A percentile compares a stretch with the other conserved stretches of the same genome.
Conservation (phyloP, 1,140 invertebrate species). For the Gonatopus flavifemur region DNA sequence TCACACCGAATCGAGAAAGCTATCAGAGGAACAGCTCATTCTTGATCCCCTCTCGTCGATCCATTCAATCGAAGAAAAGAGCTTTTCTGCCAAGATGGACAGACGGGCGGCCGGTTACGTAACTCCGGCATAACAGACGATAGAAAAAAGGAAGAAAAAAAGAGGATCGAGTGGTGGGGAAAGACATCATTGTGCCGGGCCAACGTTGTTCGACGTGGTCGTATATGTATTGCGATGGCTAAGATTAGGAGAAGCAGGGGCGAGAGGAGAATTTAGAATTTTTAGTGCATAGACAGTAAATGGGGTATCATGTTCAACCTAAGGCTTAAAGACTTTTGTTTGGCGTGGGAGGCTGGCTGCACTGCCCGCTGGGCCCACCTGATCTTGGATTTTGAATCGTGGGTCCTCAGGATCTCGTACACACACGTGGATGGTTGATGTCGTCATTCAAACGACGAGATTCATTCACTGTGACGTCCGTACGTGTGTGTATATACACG, state of each 20-base stretch:
- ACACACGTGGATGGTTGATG: too few relatives aligned
- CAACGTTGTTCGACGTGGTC: too few relatives aligned
- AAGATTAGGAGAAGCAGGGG: not conserved
- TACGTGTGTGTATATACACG: too few relatives aligned
- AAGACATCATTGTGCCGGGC: too few relatives aligned
- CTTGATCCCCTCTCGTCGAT: slow-evolving; percentile 23
- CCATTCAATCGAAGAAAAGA: slow-evolving; percentile 24
- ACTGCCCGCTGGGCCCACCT: slow-evolving; percentile 34
- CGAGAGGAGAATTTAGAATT: slow-evolving; percentile 47
- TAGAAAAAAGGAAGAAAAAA: slow-evolving; percentile 2
- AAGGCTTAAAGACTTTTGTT: slow-evolving; percentile 59
- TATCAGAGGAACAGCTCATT: slow-evolving; percentile 28
- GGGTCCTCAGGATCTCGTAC: too few relatives aligned
- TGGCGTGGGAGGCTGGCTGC: slow-evolving; percentile 53
- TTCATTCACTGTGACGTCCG: too few relatives aligned
- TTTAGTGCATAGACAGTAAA: slow-evolving; percentile 55
- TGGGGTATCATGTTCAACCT: slow-evolving; percentile 59
- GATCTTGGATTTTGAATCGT: too few relatives aligned
- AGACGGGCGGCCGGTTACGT: slow-evolving; percentile 31
- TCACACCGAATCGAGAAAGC: slow-evolving; percentile 27
- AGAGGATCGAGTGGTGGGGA: too few relatives aligned
- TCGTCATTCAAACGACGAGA: too few relatives aligned
- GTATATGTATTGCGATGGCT: slow-evolving; percentile 1
- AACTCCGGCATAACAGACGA: slow-evolving; percentile 20
- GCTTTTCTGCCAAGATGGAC: slow-evolving; percentile 19